Evolutionary conservation across 2,888 invertebrate species (phyloP), one percentile per base, ranked within the genome.

Genomic region (Ennomos fuscantarius): DNA sequence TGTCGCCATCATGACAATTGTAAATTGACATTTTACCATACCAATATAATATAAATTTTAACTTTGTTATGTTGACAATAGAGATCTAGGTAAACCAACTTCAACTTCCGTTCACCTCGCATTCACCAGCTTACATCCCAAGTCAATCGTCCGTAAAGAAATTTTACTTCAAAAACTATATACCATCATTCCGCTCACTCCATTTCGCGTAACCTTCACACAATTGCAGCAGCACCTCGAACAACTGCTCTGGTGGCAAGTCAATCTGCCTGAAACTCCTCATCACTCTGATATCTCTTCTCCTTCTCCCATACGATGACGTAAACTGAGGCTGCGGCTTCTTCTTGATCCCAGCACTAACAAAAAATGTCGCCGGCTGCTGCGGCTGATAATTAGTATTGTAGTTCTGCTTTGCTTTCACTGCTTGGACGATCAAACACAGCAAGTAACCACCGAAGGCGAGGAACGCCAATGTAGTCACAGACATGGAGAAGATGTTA

Each of bases 371-470:
- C 1, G 85, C 76, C 9, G 82, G 81, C 48, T 84, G 81, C n/a
- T 84, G 79, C 8, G 84, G 68, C 0, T 79, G 74, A 1, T 84
- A 77, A 10, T 81, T 68, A 0, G 64, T 43, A 31, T 74, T 76
- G 62, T 55, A 50, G 9, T 74, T 87, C 64, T 93, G 93, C 77
- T 96, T 96, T 13, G 94, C 93, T 73, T 94, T 95, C 50, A 96
- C 93, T 0, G 96, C 95, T 72, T 96, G 95, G 31, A 96, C 95
- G 49, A 97, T 94, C 44, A 97, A 86, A 70, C 96, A 96, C 1
- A 97, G 79, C 13, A 97, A 84, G 76, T 97, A 97, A 1, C 97
- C 97, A 0, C 96, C 97, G 72, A 97, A 97, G 0, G 97, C 97
- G 8, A 97, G 84, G 84, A 97, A 97, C 0, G 97, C 95, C 50